Base-by-base conservation (phyloP, 30 jellyfish, hydroid and myxozoan genomes). In the Pelagia noctiluca region DNA sequence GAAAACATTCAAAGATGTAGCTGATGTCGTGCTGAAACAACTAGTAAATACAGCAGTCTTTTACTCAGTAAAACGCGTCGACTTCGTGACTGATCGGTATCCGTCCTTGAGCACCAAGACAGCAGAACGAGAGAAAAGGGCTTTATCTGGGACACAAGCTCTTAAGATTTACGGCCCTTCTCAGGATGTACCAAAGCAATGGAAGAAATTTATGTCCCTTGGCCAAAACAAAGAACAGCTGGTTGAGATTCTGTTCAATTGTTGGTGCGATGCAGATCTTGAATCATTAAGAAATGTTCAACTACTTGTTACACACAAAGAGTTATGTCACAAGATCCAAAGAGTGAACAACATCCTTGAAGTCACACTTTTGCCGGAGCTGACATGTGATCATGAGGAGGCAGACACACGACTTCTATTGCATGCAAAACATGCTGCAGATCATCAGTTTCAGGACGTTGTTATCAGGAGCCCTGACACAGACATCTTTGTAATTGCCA, bases 161-260 rank as follows among this genome's bases (percentile, higher is more conserved):
- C 34, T 75, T 48, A 21, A 38, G 19, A 75, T 47, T 16, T 50
- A 24, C 37, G 23, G 50, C 63, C 19, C 71, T 0, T 29, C 47
- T 0, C 80, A 75, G 30, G 50, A 75, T 26, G 78, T 48, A 4
- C 86, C 86, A 38, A 75, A 38, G 36, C 86, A 75, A 75, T 75
- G 86, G 86, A 75, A 1, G 22, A 75, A 75, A 19, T 75, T 46
- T 52, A 29, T 75, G 76, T 4, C 53, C 42, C 32, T 31, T 30
- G 86, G 86, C 16, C 26, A 75, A 35, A 75, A 50, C 66, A 75
- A 75, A 49, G 76, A 75, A 23, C 13, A 13, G 0, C 0, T 75
- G 50, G 12, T 75, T 7, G 38, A 12, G 16, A 46, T 75, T 50
- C 76, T 75, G 11, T 38, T 0, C 13, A 19, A 29, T 18, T 50